A percentile compares a stretch with the other conserved stretches of the same genome.
phyloP scores from a whole-genome alignment of 2,113 vertebrate species.

The Tonatia bakeri region DNA sequence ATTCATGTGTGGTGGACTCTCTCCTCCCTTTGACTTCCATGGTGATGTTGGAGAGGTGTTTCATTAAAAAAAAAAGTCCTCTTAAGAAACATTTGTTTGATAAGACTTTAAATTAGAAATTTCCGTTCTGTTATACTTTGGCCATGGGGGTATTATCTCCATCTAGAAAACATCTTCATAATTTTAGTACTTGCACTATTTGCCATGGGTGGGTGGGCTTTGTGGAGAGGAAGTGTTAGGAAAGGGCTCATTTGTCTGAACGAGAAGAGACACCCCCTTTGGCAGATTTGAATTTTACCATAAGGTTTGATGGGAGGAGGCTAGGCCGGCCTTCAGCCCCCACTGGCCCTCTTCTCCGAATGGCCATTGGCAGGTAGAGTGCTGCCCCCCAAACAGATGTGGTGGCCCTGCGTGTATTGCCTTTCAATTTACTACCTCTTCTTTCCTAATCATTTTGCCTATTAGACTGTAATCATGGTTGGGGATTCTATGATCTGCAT shows the following conservation, averaged over 20 bases:
- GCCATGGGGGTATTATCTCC: not conserved
- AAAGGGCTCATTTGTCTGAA: not conserved
- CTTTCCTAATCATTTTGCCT: not conserved
- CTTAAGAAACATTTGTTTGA: conserved; percentile 9
- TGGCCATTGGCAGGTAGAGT: not conserved
- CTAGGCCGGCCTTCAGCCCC: not conserved
- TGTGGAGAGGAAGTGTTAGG: not conserved
- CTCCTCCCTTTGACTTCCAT: not conserved
- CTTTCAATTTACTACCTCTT: not conserved
- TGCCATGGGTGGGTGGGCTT: not conserved
- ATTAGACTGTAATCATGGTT: not conserved
- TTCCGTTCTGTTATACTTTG: not conserved
- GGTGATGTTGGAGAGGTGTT: not conserved
- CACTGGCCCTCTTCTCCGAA: not conserved
- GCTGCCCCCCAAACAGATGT: not conserved
- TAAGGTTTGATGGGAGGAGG: not conserved
- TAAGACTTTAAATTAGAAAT: conserved; percentile 8
- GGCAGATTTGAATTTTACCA: not conserved
- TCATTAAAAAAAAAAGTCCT: not conserved
- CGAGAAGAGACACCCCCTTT: not conserved
- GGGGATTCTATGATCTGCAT: not conserved
- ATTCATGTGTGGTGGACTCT: not conserved
- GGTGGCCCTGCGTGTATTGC: not conserved
- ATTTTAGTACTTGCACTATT: not conserved
- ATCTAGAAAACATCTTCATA: not conserved